Evolutionary conservation across 30 jellyfish, hydroid and myxozoan species (phyloP), one percentile per base, ranked within the genome.

Genomic region (Hydractinia echinata): DNA sequence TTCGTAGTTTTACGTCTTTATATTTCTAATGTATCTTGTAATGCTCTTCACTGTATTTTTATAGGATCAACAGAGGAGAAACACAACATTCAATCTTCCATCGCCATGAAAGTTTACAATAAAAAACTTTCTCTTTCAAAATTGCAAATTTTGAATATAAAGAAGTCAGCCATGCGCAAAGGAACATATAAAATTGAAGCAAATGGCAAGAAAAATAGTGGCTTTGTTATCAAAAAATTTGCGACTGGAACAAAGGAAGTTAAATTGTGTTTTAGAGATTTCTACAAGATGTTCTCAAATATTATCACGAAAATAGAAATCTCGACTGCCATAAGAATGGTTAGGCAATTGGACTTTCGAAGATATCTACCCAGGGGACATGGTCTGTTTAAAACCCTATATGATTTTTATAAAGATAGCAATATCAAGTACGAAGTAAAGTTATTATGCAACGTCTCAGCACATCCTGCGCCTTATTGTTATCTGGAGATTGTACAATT

Each of bases 331-430:
- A 62, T 76, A 53, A 55, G 89, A 21, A 84, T 79, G 52, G 6
- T 87, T 85, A 67, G 10, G 4, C 83, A 87, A 53, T 9, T 79
- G 53, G 74, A 86, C 49, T 81, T 82, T 87, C 66, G 71, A 9
- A 52, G 77, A n/a, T 87, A 62, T 72, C 91, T 87, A 3, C 96
- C 96, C 11, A 82, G 84, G 68, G 83, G 80, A 69, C 74, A 87
- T 64, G 83, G 92, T 5, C 15, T 61, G 10, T 87, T 71, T 70
- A 61, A 62, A 49, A 87, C 96, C 4, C 83, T 87, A 18, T 16
- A 64, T 6, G 91, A 87, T 44, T 87, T 73, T 70, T 87, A 82
- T 76, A 14, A 73, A 53, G 71, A 62, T 4, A 69, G 48, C 5
- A 60, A 81, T 5, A 21, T 44, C 66, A 9, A 16, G 19, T 87